Base-by-base conservation (phyloP, 1,140 invertebrate species). In the Diorhabda sublineata region DNA sequence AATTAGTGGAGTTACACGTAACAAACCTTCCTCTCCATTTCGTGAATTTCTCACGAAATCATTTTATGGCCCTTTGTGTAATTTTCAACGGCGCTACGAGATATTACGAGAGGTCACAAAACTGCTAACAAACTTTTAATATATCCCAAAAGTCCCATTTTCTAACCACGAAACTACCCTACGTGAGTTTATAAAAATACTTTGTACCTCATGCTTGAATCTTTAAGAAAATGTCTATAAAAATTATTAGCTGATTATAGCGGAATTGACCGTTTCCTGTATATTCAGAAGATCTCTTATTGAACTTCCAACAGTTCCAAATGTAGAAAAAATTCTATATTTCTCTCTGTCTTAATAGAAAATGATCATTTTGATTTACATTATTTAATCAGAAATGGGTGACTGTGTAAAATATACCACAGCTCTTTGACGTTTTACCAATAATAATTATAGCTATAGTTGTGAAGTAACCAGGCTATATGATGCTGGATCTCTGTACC, bases 71-170 rank as follows among this genome's bases (percentile, higher is more conserved):
- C 8, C 61, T n/a, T 8, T 11, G 61, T 62, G 42, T 47, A 41
- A 62, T 62, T 62, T 11, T 44, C 8, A 62, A 62, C 44, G 44
- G 8, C n/a, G 42, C 42, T 44, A 62, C 42, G 42, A 62, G 45
- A 62, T 62, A 62, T 62, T 44, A 62, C 44, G 42, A 45, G 42
- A 52, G 42, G 8, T 44, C 61, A 44, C 61, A 47, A 11, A 62
- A 62, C 61, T 42, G 44, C 61, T 44, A 62, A 62, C 42, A 62
- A 62, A 62, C n/a, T 62, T 62, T 41, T 41, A 62, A 62, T 62
- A 62, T 62, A 42, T 62, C 44, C 61, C 44, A 42, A 4, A n/a
- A 44, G 61, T 44, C 61, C 11, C 2, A 62, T 62, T 62, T 62
- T 45, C 61, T 5, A 47, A 44, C 61, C 43, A n/a, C 45, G 3